Conservation (phyloP, 2,888 invertebrate genomes). For the Drosophila phalerata region DNA sequence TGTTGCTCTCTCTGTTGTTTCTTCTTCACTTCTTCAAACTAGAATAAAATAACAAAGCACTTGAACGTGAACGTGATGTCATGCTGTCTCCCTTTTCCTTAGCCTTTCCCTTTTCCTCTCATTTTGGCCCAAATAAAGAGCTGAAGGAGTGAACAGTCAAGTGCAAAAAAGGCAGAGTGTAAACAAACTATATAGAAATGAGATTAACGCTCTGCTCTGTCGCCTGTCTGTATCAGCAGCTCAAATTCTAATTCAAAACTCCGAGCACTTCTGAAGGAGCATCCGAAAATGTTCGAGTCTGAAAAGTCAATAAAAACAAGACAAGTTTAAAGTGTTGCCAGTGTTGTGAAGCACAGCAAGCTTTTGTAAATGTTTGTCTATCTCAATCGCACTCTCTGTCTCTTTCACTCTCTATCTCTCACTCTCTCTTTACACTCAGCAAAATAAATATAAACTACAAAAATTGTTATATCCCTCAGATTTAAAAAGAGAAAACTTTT, state of each 20-base stretch:
- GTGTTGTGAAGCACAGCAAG: background rate
- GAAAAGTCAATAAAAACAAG: constrained; percentile 56
- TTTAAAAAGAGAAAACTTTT: no score
- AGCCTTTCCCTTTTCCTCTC: background rate
- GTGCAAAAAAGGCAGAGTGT: constrained; percentile 45
- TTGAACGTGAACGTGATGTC: constrained; percentile 60
- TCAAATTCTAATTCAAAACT: constrained; percentile 1
- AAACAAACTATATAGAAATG: constrained; percentile 64
- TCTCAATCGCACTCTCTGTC: background rate
- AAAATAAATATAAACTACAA: background rate
- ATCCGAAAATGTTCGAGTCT: constrained; percentile 43
- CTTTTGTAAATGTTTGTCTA: constrained; percentile 18
- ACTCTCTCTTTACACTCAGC: background rate
- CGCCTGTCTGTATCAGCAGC: constrained; percentile 10
- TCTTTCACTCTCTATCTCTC: background rate
- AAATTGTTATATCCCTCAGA: no score
- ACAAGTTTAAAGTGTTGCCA: constrained; percentile 51
- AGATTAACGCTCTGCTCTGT: constrained; percentile 50
- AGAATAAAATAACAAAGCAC: constrained; percentile 56
- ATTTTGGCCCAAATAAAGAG: constrained; percentile 26
- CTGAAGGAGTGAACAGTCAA: constrained; percentile 38
- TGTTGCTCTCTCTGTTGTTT: constrained; percentile 9
- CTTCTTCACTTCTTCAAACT: constrained; percentile 6
- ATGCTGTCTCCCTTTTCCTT: constrained; percentile 16
- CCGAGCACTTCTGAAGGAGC: constrained; percentile 21